These are phyloP conservation scores for Eledona agricola DNA, from an alignment of 2,888 invertebrate genomes.

Conservation along the genomic window DNA sequence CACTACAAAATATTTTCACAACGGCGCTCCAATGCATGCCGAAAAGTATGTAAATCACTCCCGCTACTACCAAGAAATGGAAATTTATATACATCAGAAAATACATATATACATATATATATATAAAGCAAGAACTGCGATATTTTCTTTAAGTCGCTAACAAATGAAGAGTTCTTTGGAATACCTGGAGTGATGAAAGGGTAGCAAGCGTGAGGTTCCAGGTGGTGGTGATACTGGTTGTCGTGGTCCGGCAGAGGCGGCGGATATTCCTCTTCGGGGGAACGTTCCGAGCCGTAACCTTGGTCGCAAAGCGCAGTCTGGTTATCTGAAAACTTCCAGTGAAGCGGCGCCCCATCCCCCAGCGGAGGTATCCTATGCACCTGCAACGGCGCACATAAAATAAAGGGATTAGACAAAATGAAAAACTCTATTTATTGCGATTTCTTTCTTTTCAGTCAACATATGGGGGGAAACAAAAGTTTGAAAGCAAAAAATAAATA, in stretches of 20 bases:
- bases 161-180: slow-evolving; percentile 33
- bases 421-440: slow-evolving; percentile 11
- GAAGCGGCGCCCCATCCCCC: slow-evolving; percentile 60
- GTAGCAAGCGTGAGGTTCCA: slow-evolving; percentile 70
- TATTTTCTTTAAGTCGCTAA: slow-evolving; percentile 39
- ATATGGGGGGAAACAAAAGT: no score
- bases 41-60: slow-evolving; percentile 26
- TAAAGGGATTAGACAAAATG: slow-evolving; percentile 30
- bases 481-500: slow-evolving; percentile 2
- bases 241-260: slow-evolving; percentile 70
- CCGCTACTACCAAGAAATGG: slow-evolving; percentile 15
- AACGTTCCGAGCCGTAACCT: slow-evolving; percentile 79
- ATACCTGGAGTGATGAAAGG: slow-evolving; percentile 76
- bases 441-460: no score
- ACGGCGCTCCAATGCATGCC: no score
- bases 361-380: slow-evolving; percentile 61
- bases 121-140: no score
- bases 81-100: slow-evolving; percentile 29
- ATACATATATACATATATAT: no score
- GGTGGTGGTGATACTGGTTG: slow-evolving; percentile 66
- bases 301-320: slow-evolving; percentile 69
- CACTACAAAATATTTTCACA: no score
- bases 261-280: slow-evolving; percentile 80
- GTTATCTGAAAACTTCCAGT: slow-evolving; percentile 61
- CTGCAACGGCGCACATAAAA: slow-evolving; percentile 51